Evolutionary conservation across 2,113 vertebrate genomes (phyloP).

Genomic region (Stigmatopora nigra): DNA sequence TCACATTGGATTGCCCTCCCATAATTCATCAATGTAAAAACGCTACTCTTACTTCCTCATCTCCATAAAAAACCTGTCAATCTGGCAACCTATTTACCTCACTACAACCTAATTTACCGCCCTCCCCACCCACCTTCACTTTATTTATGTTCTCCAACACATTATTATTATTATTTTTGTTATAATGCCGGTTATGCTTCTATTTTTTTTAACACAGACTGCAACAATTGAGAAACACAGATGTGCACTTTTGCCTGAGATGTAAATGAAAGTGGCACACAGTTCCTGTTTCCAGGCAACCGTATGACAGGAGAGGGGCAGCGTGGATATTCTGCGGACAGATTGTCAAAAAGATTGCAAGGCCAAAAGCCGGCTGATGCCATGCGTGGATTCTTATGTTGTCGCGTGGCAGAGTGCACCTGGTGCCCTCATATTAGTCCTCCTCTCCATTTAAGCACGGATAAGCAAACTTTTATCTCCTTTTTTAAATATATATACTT

Average conservation of each 20-base stretch:
- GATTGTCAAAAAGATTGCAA: constrained; percentile 54
- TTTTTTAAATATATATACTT: constrained; percentile 45
- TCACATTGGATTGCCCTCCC: constrained; percentile 43
- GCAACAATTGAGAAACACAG: constrained; percentile 47
- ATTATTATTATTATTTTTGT: background rate
- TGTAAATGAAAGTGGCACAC: constrained; percentile 54
- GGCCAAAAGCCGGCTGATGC: constrained; percentile 37
- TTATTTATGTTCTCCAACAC: background rate
- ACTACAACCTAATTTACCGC: constrained; percentile 7
- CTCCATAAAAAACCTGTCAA: constrained; percentile 32
- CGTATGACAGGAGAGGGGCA: constrained; percentile 45
- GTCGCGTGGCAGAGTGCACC: background rate
- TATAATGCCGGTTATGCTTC: background rate
- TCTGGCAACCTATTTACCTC: constrained; percentile 4
- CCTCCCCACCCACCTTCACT: background rate
- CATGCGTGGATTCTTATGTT: background rate
- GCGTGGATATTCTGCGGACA: constrained; percentile 48
- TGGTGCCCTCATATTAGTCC: background rate
- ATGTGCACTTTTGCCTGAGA: constrained; percentile 45
- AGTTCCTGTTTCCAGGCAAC: constrained; percentile 61
- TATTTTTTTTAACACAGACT: constrained; percentile 31
- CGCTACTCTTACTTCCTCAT: constrained; percentile 22
- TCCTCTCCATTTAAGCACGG: background rate
- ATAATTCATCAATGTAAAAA: constrained; percentile 35
- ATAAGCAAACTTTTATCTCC: background rate